Conservation (phyloP, 2,113 vertebrate species). For the Upupa epops region DNA sequence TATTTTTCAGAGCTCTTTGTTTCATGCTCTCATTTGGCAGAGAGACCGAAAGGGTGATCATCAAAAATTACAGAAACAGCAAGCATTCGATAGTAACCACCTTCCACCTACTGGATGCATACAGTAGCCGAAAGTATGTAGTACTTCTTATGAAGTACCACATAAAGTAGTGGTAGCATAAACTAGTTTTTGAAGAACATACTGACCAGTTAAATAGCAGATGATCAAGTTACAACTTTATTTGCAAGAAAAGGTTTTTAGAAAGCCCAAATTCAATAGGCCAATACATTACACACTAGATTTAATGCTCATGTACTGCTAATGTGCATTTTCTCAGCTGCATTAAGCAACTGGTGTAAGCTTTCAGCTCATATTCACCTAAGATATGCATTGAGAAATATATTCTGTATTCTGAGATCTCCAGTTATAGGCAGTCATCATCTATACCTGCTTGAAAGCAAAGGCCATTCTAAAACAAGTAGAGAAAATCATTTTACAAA, state of each 20-base stretch:
- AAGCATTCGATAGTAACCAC: neutral
- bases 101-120: neutral
- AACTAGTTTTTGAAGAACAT: neutral
- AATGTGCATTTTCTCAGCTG: neutral
- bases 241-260: neutral
- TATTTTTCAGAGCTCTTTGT: neutral
- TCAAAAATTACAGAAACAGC: neutral
- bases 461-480: neutral
- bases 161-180: neutral
- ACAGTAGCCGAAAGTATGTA: neutral
- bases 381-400: neutral
- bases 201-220: neutral
- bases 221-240: neutral
- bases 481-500: constrained; percentile 35
- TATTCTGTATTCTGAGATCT: neutral
- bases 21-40: neutral
- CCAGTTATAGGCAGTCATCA: neutral
- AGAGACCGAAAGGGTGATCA: neutral
- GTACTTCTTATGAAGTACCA: neutral
- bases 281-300: too few relatives aligned
- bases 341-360: neutral
- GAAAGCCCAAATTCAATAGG: neutral
- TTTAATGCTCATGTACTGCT: neutral
- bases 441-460: neutral
- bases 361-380: neutral